A percentile compares a stretch with the other conserved stretches of the same genome.
Evolutionary conservation across 2,113 vertebrate genomes (phyloP).

Genomic region (Pantherophis guttatus): DNA sequence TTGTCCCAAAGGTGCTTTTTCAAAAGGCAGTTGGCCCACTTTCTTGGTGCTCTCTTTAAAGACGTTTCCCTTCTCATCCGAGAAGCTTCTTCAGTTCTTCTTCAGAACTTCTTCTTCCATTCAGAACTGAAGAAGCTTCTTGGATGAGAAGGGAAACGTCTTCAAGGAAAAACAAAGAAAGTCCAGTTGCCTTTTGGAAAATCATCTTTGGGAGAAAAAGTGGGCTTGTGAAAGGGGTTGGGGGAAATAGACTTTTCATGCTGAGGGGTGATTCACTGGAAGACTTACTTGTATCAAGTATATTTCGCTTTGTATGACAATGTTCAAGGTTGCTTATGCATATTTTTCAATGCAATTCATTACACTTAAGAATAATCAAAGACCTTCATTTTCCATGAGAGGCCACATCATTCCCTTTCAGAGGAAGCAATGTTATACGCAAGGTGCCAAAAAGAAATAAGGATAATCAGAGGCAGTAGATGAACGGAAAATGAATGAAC

Average conservation of each 20-base stretch:
- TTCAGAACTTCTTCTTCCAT: background rate
- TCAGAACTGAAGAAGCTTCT: background rate
- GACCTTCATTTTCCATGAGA: background rate
- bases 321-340: constrained; percentile 12
- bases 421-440: background rate
- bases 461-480: background rate
- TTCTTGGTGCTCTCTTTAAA: background rate
- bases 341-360: background rate
- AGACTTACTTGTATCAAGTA: background rate
- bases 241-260: background rate
- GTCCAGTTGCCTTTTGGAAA: too few species aligned
- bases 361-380: background rate
- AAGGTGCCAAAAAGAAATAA: background rate
- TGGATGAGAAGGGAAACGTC: background rate
- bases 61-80: background rate
- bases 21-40: background rate
- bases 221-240: background rate
- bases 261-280: background rate
- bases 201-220: background rate
- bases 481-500: background rate
- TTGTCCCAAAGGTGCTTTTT: background rate
- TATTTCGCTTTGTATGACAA: background rate
- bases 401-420: background rate
- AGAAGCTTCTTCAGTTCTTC: background rate
- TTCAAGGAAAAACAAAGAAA: background rate